These are phyloP conservation scores for Lymantria dispar DNA, from an alignment of 2,888 invertebrate genomes.

Conservation along the genomic window DNA sequence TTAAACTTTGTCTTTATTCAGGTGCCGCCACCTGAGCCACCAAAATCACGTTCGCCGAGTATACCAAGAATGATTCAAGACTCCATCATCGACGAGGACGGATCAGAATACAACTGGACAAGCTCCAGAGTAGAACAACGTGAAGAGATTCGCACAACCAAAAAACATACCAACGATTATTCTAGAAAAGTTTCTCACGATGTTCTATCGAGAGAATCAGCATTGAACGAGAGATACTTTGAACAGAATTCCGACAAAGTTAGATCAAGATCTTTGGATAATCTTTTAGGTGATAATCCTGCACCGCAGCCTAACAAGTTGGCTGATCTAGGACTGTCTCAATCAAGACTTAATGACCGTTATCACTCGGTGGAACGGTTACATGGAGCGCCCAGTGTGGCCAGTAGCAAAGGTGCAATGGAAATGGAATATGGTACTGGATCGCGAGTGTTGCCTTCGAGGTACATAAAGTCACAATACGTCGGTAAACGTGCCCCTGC, in stretches of 20 bases:
- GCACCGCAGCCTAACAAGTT: slow-evolving; percentile 84
- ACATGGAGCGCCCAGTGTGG: slow-evolving; percentile 83
- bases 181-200: slow-evolving; percentile 89
- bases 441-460: slow-evolving; percentile 80
- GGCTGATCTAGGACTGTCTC: slow-evolving; percentile 90
- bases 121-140: slow-evolving; percentile 44
- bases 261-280: slow-evolving; percentile 90
- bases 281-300: slow-evolving; percentile 87
- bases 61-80: slow-evolving; percentile 74
- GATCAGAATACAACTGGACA: slow-evolving; percentile 74
- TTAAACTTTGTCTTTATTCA: slow-evolving; percentile 25
- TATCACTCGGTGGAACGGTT: slow-evolving; percentile 93
- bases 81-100: slow-evolving; percentile 67
- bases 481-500: slow-evolving; percentile 90
- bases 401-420: slow-evolving; percentile 82
- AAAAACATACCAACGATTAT: slow-evolving; percentile 49
- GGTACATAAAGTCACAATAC: slow-evolving; percentile 93
- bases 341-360: slow-evolving; percentile 92
- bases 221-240: slow-evolving; percentile 94
- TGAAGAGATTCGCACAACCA: slow-evolving; percentile 23
- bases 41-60: slow-evolving; percentile 75
- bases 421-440: slow-evolving; percentile 87
- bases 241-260: slow-evolving; percentile 88
- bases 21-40: slow-evolving; percentile 88
- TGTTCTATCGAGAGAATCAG: slow-evolving; percentile 90